A percentile compares a stretch with the other conserved stretches of the same genome.
phyloP scores from a whole-genome alignment of 2,888 invertebrate genomes.

The Cephus spinipes region DNA sequence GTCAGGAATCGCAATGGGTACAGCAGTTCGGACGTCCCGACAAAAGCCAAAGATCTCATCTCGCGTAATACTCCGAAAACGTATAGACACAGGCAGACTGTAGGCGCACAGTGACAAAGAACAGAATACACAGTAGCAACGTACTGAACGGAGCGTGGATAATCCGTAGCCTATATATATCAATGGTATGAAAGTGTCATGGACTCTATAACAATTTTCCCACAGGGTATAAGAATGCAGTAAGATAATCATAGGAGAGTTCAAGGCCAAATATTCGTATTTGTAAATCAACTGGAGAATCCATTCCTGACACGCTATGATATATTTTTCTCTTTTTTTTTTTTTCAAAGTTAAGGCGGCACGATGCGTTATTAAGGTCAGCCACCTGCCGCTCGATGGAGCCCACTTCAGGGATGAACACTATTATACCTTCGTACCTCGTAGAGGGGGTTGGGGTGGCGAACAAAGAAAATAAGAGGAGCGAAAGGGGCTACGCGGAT shows the following conservation, averaged over 20 bases:
- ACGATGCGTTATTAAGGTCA: conserved; percentile 63
- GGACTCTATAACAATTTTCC: conserved; percentile 25
- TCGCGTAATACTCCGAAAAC: not conserved
- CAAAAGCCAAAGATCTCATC: not conserved
- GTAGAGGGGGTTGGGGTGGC: conserved; percentile 37
- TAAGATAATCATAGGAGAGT: conserved; percentile 17
- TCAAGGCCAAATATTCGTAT: conserved; percentile 16
- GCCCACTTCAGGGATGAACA: conserved; percentile 64
- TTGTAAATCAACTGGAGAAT: not conserved
- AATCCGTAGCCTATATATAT: not conserved
- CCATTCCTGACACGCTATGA: not conserved
- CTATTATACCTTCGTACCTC: conserved; percentile 56
- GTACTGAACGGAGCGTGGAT: not conserved
- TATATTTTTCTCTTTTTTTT: conserved; percentile 28
- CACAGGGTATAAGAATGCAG: conserved; percentile 25
- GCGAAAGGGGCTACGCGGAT: conserved; percentile 52
- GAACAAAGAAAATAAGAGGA: conserved; percentile 63
- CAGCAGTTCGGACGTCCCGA: not conserved
- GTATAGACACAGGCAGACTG: not conserved
- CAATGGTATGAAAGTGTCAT: not conserved
- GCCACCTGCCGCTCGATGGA: conserved; percentile 66
- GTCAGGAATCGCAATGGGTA: not conserved
- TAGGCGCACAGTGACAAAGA: not conserved
- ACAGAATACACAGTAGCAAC: not conserved
- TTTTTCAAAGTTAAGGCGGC: conserved; percentile 26